Base-by-base conservation (phyloP, 2,797 vertebrate genomes). In the Gymnodraco acuticeps region DNA sequence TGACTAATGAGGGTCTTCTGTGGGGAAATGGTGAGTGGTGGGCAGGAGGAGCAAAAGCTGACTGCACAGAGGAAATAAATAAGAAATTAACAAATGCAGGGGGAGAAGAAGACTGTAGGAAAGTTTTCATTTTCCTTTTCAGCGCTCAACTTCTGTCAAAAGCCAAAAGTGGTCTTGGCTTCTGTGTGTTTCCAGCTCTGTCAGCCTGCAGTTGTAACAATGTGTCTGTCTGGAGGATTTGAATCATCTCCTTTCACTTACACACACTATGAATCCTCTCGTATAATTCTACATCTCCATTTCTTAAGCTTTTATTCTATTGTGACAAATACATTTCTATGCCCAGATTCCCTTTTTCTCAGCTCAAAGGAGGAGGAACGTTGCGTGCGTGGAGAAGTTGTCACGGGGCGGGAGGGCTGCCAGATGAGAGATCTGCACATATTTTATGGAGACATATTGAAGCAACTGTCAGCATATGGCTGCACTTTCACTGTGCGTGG, bases 221-320 rank as follows among this genome's bases (percentile, higher is more conserved):
- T 77, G 73, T 68, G 53, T 73, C 77, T 66, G 76, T 80, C 78
- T 75, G 78, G 79, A 85, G 77, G 78, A 81, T 55, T 38, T 72
- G 75, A 75, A 78, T 86, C 72, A 87, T 82, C 71, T 77, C 66
- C 68, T 76, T 78, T 84, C 77, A 79, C 79, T 78, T 76, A 47
- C 43, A 56, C 41, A 67, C 42, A 27, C 23, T 70, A 59, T 80
- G 75, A 78, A 69, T 78, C 48, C 50, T 66, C 70, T 77, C 73
- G 62, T 45, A 59, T 83, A 77, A 70, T 76, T 75, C 63, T 17
- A 45, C 17, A 45, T 69, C 65, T 75, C 58, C 55, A 33, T 31
- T 41, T 70, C 55, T 77, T 61, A 23, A 53, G 53, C 65, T 61
- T 67, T 69, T 70, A 59, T 48, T 42, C 41, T 16, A 38, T 73